Conservation (phyloP, 2,888 invertebrate genomes). For the Hartigia nigra region DNA sequence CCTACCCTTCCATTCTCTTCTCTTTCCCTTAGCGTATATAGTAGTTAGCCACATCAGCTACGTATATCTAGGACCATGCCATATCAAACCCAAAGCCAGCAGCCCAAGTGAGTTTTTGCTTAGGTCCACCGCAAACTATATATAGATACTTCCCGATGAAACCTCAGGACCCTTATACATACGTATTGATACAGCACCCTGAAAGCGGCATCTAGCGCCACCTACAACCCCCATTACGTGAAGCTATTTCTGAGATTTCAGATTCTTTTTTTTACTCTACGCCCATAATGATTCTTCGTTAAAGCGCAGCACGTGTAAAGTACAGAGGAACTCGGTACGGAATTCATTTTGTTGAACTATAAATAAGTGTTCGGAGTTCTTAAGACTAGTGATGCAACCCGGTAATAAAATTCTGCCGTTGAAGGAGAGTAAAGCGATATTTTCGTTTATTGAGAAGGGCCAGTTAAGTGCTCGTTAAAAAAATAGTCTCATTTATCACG, state of each 20-base stretch:
- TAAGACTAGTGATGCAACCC: neutral
- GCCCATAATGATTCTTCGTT: neutral
- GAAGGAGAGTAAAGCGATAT: conserved; percentile 8
- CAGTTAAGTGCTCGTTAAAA: conserved; percentile 48
- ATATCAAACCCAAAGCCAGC: conserved; percentile 3
- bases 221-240: neutral
- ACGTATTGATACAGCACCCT: neutral
- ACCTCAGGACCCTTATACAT: neutral
- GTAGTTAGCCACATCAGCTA: neutral
- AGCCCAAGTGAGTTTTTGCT: conserved; percentile 18
- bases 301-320: neutral
- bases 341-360: no score
- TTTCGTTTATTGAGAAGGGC: conserved; percentile 35
- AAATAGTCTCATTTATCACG: conserved; percentile 37
- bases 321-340: no score
- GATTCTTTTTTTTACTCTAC: neutral
- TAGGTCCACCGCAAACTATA: neutral
- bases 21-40: neutral
- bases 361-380: neutral
- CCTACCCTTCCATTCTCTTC: neutral
- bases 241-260: neutral
- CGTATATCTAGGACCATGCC: neutral
- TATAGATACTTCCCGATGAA: neutral
- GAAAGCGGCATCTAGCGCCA: neutral
- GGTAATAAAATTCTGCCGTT: neutral